Percentiles rank a stretch among this genome's conserved stretches.
Conservation (phyloP, 2,888 invertebrate species). For the Pycnomerus fuliginosus region DNA sequence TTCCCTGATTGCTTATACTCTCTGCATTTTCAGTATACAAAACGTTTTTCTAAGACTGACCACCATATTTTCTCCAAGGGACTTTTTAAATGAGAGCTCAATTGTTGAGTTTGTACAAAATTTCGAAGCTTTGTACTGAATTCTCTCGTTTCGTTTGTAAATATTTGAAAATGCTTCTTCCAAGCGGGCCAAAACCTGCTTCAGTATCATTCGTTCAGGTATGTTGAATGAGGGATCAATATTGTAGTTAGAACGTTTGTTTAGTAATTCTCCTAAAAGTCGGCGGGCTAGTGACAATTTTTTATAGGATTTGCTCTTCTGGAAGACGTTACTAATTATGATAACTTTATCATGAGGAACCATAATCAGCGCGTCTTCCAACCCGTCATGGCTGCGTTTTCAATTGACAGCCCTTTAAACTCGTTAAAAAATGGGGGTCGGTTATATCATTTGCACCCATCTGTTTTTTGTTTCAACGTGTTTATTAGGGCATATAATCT, state of each 20-base stretch:
- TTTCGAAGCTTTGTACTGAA: too few relatives aligned
- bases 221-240: constrained; percentile 53
- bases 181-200: constrained; percentile 38
- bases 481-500: too few relatives aligned
- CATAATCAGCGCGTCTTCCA: too few relatives aligned
- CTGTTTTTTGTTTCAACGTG: too few relatives aligned
- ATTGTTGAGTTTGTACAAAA: constrained; percentile 29
- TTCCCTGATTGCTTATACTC: constrained; percentile 4
- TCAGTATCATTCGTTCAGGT: constrained; percentile 51
- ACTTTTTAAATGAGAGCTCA: constrained; percentile 33
- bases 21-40: too few relatives aligned
- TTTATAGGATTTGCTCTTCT: neutral
- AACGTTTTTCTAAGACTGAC: too few relatives aligned
- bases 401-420: too few relatives aligned
- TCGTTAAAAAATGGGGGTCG: too few relatives aligned
- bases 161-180: constrained; percentile 41
- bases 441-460: too few relatives aligned
- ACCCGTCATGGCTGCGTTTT: too few relatives aligned
- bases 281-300: neutral
- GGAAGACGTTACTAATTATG: neutral
- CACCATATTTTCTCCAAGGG: constrained; percentile 20
- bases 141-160: constrained; percentile 34
- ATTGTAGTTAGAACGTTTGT: constrained; percentile 43
- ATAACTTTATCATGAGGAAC: too few relatives aligned
- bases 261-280: constrained; percentile 7